Base-by-base conservation (phyloP, 2,797 vertebrate genomes). In the Sebastes alutus region DNA sequence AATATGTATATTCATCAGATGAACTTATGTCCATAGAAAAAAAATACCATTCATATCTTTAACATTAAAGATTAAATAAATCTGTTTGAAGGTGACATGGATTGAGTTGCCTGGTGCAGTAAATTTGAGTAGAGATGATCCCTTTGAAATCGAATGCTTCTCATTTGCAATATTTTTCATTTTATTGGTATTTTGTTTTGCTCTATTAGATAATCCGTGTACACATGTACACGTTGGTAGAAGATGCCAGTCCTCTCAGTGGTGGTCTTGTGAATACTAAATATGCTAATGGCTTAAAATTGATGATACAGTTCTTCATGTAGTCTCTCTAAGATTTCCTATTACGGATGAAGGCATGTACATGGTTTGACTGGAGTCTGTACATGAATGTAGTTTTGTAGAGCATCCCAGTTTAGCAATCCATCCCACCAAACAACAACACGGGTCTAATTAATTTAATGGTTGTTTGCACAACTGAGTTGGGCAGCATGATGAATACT, bases 401-500 rank as follows among this genome's bases (percentile, higher is more conserved):
- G 32, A 81, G 74, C 78, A 70, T 88, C 49, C 18, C 55, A 69
- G 27, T 86, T 88, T 82, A 89, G 56, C 81, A 77, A 83, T 73
- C 82, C 56, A 25, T 78, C 69, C 83, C 72, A 55, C 49, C 63
- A 79, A 80, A 85, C 75, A 85, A 70, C 85, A 85, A 82, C 90
- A 81, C 23, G 11, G 75, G 83, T 75, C 85, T 89, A 76, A 89
- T 93, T 78, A 84, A 89, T 89, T 86, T 82, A 84, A 90, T 87
- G 76, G 73, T 20, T 87, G 80, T 81, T 87, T 89, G 80, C 74
- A 82, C 83, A 85, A 64, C 77, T 55, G 75, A 90, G 76, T 81
- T 23, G 18, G 23, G 76, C 58, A 62, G 61, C 78, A 59, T 42
- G 23, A 35, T 89, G 83, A 90, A 93, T 87, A 86, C 83, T 88